These are phyloP conservation scores for Lycopodina hypogea DNA, from an alignment of 37 sponge, comb jelly and placozoan genomes.

Conservation along the genomic window DNA sequence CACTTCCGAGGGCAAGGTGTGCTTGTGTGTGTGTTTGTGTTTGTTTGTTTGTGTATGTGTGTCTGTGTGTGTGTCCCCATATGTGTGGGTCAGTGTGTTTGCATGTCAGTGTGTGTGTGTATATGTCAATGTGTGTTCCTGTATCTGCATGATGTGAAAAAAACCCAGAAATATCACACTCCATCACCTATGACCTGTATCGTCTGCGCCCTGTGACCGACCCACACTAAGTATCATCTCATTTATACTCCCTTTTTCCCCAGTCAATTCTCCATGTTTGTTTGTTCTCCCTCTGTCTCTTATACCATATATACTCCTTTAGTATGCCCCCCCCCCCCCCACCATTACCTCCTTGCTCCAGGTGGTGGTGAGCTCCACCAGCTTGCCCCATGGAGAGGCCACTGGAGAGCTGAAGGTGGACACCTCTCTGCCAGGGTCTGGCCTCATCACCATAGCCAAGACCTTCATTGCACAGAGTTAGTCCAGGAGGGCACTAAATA, in stretches of 20 bases:
- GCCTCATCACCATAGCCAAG: constrained; percentile 17
- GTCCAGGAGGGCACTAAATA: not conserved
- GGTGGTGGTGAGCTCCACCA: constrained; percentile 29
- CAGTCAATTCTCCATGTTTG: no score
- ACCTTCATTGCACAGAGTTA: constrained; percentile 32
- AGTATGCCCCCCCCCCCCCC: no score
- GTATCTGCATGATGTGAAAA: no score
- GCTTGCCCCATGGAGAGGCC: constrained; percentile 1
- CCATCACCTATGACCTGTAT: no score
- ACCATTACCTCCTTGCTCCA: not conserved
- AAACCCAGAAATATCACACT: no score
- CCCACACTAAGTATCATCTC: no score
- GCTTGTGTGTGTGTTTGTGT: no score
- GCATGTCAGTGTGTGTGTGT: constrained; percentile 33
- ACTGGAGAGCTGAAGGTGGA: constrained; percentile 8
- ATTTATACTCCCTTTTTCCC: not conserved
- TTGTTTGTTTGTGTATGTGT: no score
- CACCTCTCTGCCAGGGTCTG: not conserved
- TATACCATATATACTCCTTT: no score
- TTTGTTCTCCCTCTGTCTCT: no score
- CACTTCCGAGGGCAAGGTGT: constrained; percentile 46
- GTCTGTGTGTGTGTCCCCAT: not conserved
- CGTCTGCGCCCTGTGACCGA: no score
- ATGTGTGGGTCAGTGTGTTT: not conserved
- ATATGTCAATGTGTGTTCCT: constrained; percentile 1